phyloP scores from a whole-genome alignment of 2,113 vertebrate species.

The Syngnathus typhle region DNA sequence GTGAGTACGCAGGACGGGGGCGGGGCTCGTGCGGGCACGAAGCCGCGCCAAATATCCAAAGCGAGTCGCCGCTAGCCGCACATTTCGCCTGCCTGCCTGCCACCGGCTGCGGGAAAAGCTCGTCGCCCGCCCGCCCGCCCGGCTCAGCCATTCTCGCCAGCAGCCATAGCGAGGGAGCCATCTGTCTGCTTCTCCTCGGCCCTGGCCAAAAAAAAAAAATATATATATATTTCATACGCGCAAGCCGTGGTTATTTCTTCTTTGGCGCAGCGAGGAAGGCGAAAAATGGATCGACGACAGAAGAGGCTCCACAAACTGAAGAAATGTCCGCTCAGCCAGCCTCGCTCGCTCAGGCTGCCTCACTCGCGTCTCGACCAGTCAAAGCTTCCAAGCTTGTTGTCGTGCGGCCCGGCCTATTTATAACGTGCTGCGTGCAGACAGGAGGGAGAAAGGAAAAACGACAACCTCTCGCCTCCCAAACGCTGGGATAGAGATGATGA shows the following conservation, averaged over 20 bases:
- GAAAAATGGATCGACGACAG: no score
- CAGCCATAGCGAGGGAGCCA: constrained; percentile 62
- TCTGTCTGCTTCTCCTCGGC: constrained; percentile 61
- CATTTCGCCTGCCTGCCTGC: no score
- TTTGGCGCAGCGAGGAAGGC: constrained; percentile 1
- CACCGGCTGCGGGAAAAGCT: constrained; percentile 3
- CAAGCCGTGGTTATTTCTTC: constrained; percentile 20
- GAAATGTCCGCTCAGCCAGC: constrained; percentile 11
- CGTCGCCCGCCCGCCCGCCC: no score
- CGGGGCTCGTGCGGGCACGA: no score
- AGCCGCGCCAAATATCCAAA: no score
- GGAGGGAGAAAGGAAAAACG: constrained; percentile 21
- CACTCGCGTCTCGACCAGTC: background rate
- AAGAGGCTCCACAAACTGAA: constrained; percentile 3
- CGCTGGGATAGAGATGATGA: constrained; percentile 25
- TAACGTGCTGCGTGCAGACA: background rate
- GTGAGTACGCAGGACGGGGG: constrained; percentile 78
- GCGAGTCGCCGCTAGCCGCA: no score
- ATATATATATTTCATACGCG: constrained; percentile 43
- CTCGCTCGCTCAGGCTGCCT: no score
- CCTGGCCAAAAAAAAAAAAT: constrained; percentile 53
- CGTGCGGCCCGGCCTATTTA: constrained; percentile 10
- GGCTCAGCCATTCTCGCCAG: constrained; percentile 52
- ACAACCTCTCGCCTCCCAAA: background rate
- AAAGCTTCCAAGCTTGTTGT: constrained; percentile 6